Percentiles rank a stretch among this genome's conserved stretches.
phyloP scores from a whole-genome alignment of 2,888 invertebrate species.

The Ptychoptera contaminata region DNA sequence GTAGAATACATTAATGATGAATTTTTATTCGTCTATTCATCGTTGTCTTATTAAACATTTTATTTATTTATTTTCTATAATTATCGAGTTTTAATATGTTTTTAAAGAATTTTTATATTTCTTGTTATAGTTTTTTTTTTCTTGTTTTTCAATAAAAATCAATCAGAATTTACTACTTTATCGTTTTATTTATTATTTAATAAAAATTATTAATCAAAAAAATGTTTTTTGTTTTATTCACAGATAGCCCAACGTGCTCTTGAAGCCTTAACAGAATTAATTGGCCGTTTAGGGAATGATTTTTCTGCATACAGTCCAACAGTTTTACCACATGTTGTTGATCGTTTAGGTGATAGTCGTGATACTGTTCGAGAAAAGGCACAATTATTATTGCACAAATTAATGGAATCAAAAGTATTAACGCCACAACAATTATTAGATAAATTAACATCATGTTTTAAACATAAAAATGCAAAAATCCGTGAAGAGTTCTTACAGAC shows the following conservation, averaged over 20 bases:
- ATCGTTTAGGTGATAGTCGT: slow-evolving; percentile 50
- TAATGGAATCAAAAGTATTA: slow-evolving; percentile 56
- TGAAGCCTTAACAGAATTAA: slow-evolving; percentile 71
- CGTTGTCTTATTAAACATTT: no score
- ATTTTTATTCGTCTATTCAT: no score
- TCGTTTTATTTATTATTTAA: not conserved
- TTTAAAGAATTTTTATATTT: not conserved
- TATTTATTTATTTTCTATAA: slow-evolving; percentile 1
- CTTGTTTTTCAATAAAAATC: no score
- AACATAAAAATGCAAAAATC: slow-evolving; percentile 86
- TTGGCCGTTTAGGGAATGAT: slow-evolving; percentile 73
- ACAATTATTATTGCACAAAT: slow-evolving; percentile 50
- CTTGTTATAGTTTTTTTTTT: not conserved
- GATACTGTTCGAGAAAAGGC: slow-evolving; percentile 57
- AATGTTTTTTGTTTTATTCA: slow-evolving; percentile 18
- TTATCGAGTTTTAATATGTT: not conserved
- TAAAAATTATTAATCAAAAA: not conserved
- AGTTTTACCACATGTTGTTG: slow-evolving; percentile 67
- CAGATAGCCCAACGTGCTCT: slow-evolving; percentile 86
- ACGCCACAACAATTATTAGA: slow-evolving; percentile 56
- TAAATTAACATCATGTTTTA: slow-evolving; percentile 47
- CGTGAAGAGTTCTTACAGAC: slow-evolving; percentile 76
- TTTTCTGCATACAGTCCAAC: slow-evolving; percentile 75
- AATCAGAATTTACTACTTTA: not conserved
- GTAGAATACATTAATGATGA: no score